These are phyloP conservation scores for Bovichtus variegatus DNA, from an alignment of 2,797 vertebrate genomes.

Conservation along the genomic window DNA sequence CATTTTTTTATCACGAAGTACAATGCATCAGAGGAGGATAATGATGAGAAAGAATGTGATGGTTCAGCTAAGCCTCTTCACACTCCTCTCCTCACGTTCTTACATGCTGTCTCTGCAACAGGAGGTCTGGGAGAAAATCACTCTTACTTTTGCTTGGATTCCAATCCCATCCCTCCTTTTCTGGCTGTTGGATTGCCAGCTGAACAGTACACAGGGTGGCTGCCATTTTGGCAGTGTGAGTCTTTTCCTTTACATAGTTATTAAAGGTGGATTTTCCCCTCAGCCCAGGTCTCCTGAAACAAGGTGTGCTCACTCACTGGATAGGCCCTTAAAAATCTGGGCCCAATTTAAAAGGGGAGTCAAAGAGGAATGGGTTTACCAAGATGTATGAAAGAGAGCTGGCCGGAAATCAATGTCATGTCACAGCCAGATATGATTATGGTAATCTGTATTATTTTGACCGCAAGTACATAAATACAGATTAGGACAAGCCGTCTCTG, in stretches of 20 bases:
- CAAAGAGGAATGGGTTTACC: slow-evolving; percentile 18
- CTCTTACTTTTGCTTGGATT: slow-evolving; percentile 59
- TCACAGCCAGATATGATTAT: slow-evolving; percentile 70
- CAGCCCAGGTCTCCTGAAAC: slow-evolving; percentile 48
- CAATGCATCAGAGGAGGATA: slow-evolving; percentile 42
- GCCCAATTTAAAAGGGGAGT: slow-evolving; percentile 49
- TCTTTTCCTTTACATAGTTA: slow-evolving; percentile 69
- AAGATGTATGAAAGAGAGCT: slow-evolving; percentile 48
- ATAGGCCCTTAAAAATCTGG: slow-evolving; percentile 46
- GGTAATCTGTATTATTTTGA: slow-evolving; percentile 69
- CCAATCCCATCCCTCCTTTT: slow-evolving; percentile 58
- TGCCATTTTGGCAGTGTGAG: slow-evolving; percentile 73
- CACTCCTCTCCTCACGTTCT: slow-evolving; percentile 57
- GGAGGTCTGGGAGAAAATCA: slow-evolving; percentile 62
- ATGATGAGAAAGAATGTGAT: slow-evolving; percentile 42
- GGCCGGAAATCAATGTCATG: slow-evolving; percentile 54
- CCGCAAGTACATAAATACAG: slow-evolving; percentile 61
- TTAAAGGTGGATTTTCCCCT: slow-evolving; percentile 66
- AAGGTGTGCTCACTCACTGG: slow-evolving; percentile 67
- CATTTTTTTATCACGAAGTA: not conserved
- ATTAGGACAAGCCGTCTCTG: slow-evolving; percentile 41
- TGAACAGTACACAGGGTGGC: slow-evolving; percentile 65
- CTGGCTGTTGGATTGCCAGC: slow-evolving; percentile 53
- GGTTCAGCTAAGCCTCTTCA: slow-evolving; percentile 52
- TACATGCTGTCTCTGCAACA: slow-evolving; percentile 64